phyloP scores from a whole-genome alignment of 2,888 invertebrate species.

The Apotomis turbidana region DNA sequence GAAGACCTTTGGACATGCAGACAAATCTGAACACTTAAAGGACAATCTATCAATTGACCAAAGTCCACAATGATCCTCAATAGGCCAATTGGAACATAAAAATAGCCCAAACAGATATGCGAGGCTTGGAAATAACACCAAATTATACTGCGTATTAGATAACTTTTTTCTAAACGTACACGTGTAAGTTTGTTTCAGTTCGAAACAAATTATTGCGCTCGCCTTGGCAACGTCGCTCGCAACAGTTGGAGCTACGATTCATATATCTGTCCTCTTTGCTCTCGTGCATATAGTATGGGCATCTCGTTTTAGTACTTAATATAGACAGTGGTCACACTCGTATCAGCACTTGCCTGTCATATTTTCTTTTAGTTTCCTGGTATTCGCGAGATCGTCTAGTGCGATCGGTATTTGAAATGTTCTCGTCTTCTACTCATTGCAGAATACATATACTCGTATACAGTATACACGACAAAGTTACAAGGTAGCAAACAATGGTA shows the following conservation, averaged over 20 bases:
- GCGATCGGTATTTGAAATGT: not conserved
- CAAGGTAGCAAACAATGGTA: too few relatives aligned
- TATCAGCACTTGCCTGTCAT: constrained; percentile 39
- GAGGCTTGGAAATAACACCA: not conserved
- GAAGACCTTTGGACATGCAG: not conserved
- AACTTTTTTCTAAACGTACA: constrained; percentile 26
- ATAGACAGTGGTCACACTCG: constrained; percentile 38
- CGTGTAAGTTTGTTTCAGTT: constrained; percentile 32
- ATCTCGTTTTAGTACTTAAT: constrained; percentile 35
- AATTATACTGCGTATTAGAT: not conserved
- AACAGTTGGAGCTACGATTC: constrained; percentile 22
- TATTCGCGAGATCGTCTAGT: not conserved
- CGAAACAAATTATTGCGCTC: constrained; percentile 40
- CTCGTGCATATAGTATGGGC: not conserved
- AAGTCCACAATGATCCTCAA: constrained; percentile 11
- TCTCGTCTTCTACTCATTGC: not conserved
- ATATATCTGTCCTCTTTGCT: constrained; percentile 16
- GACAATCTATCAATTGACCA: constrained; percentile 22
- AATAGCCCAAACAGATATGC: not conserved
- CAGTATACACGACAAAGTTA: too few relatives aligned
- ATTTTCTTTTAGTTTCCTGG: constrained; percentile 28
- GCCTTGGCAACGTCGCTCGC: constrained; percentile 43
- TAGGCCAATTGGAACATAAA: not conserved
- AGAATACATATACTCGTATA: too few relatives aligned
- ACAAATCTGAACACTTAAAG: not conserved